Conservation (phyloP, 2,797 vertebrate species). For the Octomys mimax region DNA sequence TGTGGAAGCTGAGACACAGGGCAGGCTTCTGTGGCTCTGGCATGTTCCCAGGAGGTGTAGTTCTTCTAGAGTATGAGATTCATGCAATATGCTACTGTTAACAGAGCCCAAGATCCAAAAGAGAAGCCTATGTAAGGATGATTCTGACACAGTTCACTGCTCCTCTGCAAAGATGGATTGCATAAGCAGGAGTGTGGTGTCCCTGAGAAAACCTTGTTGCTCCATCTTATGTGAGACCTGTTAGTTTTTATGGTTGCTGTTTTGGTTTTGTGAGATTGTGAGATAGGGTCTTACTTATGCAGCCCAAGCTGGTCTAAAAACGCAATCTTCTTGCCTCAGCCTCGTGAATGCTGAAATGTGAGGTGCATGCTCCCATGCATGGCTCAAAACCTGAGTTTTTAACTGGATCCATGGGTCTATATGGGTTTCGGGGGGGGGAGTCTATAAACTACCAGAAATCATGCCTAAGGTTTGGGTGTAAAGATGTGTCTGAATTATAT, state of each 20-base stretch:
- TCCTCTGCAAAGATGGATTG: no score
- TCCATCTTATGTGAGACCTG: neutral
- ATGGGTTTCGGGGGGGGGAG: neutral
- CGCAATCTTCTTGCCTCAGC: neutral
- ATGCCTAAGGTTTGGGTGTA: fast-evolving
- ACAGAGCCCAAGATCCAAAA: neutral
- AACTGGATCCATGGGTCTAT: neutral
- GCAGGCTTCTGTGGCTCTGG: neutral
- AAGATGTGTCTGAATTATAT: fast-evolving
- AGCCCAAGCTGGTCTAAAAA: neutral
- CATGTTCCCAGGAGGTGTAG: fast-evolving
- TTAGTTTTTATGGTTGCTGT: neutral
- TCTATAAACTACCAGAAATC: neutral
- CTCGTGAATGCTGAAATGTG: neutral
- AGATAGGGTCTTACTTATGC: neutral
- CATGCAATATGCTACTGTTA: fast-evolving
- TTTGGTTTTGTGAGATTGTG: neutral
- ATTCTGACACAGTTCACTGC: fast-evolving
- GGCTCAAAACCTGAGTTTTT: neutral
- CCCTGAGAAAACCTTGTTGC: neutral
- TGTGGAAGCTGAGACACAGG: no score
- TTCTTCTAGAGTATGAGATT: neutral
- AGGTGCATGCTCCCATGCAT: neutral
- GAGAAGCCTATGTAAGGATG: no score
- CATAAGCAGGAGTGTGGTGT: fast-evolving